phyloP scores from a whole-genome alignment of 2,797 vertebrate species.

The Sebastes kiyomatsui region DNA sequence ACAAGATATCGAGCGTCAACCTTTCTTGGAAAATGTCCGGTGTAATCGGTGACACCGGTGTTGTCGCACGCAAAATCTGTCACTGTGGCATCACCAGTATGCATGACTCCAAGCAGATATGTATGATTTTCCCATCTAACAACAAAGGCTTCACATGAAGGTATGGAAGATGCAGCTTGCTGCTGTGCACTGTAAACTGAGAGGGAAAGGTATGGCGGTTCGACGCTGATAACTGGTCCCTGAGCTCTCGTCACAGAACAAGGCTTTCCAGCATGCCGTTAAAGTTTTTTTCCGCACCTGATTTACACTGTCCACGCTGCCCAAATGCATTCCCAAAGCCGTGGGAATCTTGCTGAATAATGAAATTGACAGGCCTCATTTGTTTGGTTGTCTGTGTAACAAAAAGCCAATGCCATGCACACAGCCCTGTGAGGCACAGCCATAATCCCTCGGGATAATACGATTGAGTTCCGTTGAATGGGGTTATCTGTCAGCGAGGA shows the following conservation, averaged over 20 bases:
- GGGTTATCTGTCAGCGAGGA: slow-evolving; percentile 66
- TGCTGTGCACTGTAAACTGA: neutral
- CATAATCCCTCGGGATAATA: slow-evolving; percentile 64
- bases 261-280: slow-evolving; percentile 24
- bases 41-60: neutral
- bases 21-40: neutral
- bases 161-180: neutral
- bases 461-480: slow-evolving; percentile 53
- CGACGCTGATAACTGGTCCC: slow-evolving; percentile 55
- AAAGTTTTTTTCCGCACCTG: slow-evolving; percentile 39
- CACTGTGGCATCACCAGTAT: no score
- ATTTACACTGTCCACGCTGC: slow-evolving; percentile 44
- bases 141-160: neutral
- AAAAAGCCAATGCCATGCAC: slow-evolving; percentile 50
- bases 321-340: slow-evolving; percentile 21
- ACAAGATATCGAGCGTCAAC: neutral
- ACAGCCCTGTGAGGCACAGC: slow-evolving; percentile 38
- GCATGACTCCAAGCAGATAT: neutral
- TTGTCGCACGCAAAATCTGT: no score
- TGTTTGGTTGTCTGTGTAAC: slow-evolving; percentile 58
- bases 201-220: slow-evolving; percentile 8
- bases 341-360: slow-evolving; percentile 48
- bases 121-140: slow-evolving; percentile 1
- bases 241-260: slow-evolving; percentile 18
- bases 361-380: slow-evolving; percentile 66